Conservation (phyloP, 2,888 invertebrate species). For the Rhagium mordax region DNA sequence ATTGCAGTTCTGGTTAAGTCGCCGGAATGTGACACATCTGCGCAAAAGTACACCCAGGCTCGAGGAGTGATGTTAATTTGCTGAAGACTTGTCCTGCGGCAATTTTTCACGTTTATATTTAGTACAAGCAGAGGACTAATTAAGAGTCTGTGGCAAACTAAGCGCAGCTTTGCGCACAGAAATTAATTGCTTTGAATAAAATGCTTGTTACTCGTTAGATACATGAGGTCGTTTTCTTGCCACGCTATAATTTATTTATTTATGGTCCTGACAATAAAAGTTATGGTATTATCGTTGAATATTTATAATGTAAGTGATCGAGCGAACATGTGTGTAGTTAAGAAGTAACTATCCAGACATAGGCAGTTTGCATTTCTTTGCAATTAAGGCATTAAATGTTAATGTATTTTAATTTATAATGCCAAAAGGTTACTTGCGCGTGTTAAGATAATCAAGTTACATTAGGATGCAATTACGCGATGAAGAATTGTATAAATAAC, state of each 20-base stretch:
- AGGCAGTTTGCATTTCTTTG: not conserved
- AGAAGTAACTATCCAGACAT: not conserved
- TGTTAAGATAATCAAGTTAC: not conserved
- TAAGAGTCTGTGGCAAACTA: not conserved
- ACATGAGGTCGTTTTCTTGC: not conserved
- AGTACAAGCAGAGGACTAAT: constrained; percentile 13
- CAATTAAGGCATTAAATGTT: constrained; percentile 3
- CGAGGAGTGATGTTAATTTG: not conserved
- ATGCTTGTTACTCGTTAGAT: constrained; percentile 13
- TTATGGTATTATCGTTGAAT: constrained; percentile 12
- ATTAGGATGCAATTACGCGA: not conserved
- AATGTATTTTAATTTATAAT: constrained; percentile 13
- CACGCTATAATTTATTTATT: constrained; percentile 13
- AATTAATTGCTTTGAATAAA: constrained; percentile 17
- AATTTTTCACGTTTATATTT: constrained; percentile 22
- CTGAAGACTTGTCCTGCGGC: constrained; percentile 1
- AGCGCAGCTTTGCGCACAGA: constrained; percentile 1
- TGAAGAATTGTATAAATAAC: not conserved
- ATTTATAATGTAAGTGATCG: constrained; percentile 7
- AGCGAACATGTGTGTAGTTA: not conserved
- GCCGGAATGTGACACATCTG: not conserved
- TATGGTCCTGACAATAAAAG: constrained; percentile 8
- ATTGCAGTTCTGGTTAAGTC: not conserved
- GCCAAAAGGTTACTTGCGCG: constrained; percentile 4
- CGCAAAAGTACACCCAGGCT: not conserved